Conservation (phyloP, 2,797 vertebrate genomes). For the Gallinago stenura region DNA sequence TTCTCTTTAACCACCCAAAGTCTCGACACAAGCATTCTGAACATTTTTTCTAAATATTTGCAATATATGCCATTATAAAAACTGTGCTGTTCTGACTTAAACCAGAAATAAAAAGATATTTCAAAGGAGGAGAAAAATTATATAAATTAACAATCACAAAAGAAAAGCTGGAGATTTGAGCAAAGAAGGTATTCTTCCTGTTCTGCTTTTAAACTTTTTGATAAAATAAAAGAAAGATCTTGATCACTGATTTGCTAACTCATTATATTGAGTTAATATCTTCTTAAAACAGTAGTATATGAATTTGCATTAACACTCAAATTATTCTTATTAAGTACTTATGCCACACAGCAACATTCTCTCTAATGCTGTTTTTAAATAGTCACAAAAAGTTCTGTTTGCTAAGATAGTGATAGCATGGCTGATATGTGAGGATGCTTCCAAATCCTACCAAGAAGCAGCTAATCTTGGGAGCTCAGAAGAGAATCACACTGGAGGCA, state of each 20-base stretch:
- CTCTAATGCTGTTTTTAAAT: not conserved
- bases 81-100: not conserved
- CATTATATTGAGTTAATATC: not conserved
- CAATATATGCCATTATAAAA: not conserved
- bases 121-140: not conserved
- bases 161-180: not conserved
- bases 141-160: not conserved
- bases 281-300: not conserved
- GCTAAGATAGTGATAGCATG: accelerated
- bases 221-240: not conserved
- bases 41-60: not conserved
- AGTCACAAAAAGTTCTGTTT: not conserved
- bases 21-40: not conserved
- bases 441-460: not conserved
- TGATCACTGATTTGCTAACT: not conserved
- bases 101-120: not conserved
- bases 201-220: not conserved
- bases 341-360: not conserved
- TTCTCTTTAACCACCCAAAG: not conserved
- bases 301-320: not conserved
- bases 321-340: not conserved
- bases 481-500: not conserved
- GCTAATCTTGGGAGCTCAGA: not conserved
- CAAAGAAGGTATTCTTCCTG: not conserved
- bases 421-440: not conserved